Evolutionary conservation across 2,113 vertebrate species (phyloP).

Genomic region (Puma concolor): DNA sequence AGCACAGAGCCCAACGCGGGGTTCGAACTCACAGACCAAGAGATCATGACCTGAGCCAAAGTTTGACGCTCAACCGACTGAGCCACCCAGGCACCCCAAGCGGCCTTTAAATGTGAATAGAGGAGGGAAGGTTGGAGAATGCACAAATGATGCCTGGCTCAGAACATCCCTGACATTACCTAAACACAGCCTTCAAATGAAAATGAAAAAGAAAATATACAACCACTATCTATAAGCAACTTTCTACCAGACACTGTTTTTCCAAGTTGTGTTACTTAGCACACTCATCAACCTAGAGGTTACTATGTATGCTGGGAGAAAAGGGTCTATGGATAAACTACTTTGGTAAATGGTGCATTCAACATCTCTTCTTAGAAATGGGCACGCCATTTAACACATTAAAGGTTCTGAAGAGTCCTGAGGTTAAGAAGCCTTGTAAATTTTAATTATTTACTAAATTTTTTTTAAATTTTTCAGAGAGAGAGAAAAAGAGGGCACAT

Average conservation of each 20-base stretch:
- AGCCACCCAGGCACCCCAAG: background rate
- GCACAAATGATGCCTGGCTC: background rate
- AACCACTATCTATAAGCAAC: conserved; percentile 7
- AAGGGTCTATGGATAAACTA: conserved; percentile 2
- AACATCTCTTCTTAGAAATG: conserved; percentile 37
- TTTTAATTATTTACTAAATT: background rate
- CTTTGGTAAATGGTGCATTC: background rate
- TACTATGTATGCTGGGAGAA: background rate
- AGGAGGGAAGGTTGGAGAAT: background rate
- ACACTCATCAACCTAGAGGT: background rate
- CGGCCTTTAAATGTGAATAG: background rate
- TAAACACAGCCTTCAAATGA: conserved; percentile 9
- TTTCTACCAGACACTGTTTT: conserved; percentile 27
- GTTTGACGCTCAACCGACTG: no score
- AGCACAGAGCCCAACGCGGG: no score
- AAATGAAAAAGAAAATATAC: conserved; percentile 50
- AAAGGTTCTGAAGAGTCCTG: background rate
- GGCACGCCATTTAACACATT: background rate
- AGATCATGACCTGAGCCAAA: no score
- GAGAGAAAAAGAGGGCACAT: no score
- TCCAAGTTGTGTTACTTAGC: background rate
- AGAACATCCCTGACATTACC: background rate
- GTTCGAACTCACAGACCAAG: no score
- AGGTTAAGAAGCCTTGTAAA: background rate
- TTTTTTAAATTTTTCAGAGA: no score